These are phyloP conservation scores for Drusus annulatus DNA, from an alignment of 1,140 invertebrate species.

Conservation along the genomic window DNA sequence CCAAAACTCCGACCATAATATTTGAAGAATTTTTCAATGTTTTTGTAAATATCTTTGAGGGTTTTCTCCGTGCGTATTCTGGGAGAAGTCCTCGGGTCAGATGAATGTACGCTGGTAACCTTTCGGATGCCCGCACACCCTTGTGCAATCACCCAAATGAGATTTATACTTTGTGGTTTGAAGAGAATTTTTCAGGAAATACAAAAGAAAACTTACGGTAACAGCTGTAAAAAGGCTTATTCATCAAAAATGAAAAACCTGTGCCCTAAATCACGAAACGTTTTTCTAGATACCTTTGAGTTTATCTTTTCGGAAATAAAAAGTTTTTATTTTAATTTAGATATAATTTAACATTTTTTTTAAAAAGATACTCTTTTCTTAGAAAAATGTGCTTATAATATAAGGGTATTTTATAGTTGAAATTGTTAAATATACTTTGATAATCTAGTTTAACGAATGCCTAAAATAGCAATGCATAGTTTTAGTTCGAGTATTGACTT, in stretches of 20 bases:
- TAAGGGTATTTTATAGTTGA: no score
- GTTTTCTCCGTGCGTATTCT: conserved; percentile 23
- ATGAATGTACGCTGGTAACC: conserved; percentile 44
- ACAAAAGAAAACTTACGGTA: conserved; percentile 51
- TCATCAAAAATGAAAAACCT: conserved; percentile 7
- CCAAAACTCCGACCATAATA: background rate
- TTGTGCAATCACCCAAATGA: conserved; percentile 59
- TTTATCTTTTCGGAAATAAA: no score
- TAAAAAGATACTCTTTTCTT: no score
- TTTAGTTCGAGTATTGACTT: no score
- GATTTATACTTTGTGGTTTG: conserved; percentile 57
- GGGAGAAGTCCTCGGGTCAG: conserved; percentile 31
- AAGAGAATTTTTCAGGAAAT: conserved; percentile 50
- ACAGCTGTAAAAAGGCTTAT: conserved; percentile 43
- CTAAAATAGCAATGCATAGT: no score
- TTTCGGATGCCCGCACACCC: conserved; percentile 48
- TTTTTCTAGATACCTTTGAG: background rate
- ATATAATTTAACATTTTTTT: no score
- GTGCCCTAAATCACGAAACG: background rate
- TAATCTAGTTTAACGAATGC: no score
- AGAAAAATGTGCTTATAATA: no score
- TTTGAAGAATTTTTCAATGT: conserved; percentile 12
- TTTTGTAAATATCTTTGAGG: conserved; percentile 22
- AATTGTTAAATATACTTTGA: no score
- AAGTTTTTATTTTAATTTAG: no score